Percentiles rank a stretch among this genome's conserved stretches.
Conservation (phyloP, 53 echinoderm and acorn worm species). For the Paracentrotus lividus region DNA sequence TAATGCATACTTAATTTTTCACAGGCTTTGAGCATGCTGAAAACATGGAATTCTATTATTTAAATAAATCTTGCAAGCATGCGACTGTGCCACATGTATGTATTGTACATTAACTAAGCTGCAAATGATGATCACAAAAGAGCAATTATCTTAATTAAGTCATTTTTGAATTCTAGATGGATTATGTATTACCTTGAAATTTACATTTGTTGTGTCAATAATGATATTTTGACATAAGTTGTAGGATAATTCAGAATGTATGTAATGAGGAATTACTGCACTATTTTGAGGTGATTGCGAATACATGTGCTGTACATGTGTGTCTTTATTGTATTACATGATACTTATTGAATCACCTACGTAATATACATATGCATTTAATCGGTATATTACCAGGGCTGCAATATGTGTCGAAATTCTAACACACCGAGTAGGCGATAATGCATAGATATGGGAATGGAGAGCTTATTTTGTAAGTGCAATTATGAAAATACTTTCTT, state of each 20-base stretch:
- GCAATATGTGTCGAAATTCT: background rate
- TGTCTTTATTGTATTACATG: background rate
- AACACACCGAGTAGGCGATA: constrained; percentile 28
- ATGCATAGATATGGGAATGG: background rate
- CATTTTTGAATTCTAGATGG: background rate
- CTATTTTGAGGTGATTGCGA: background rate
- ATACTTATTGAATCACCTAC: background rate
- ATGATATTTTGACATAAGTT: background rate
- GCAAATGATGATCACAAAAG: background rate
- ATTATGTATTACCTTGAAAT: background rate
- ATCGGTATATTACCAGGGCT: background rate
- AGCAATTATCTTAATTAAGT: background rate
- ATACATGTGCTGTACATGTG: no score
- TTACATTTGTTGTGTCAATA: background rate
- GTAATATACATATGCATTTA: background rate
- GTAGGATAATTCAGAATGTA: no score
- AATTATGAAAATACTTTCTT: constrained; percentile 39
- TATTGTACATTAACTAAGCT: no score
- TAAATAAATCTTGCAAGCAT: no score
- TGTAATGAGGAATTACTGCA: no score
- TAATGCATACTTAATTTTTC: no score
- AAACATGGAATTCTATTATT: no score
- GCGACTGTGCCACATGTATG: no score
- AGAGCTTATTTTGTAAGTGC: constrained; percentile 24
- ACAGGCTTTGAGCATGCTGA: no score